Evolutionary conservation across 2,113 vertebrate species (phyloP), one percentile per base, ranked within the genome.

Genomic region (Rostratula benghalensis): DNA sequence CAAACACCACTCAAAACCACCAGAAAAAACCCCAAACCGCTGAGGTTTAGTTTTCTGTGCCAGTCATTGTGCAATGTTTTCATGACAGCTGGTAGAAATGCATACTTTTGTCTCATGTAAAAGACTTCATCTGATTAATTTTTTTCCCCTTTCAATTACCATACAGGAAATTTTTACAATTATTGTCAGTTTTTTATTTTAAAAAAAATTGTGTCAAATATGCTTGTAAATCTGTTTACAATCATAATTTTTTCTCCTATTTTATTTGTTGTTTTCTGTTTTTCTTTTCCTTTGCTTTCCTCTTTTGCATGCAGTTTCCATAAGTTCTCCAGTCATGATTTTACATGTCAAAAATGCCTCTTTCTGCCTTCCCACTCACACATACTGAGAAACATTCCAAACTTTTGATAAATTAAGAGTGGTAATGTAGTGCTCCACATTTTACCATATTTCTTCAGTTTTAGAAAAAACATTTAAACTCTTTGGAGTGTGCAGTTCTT

Each of bases 1-100:
- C 13, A 53, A 43, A 64, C 37, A 23, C 16, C 25, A 31, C 8
- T 11, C 21, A 39, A 59, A 90, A 48, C 61, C 71, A 89, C 73
- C 30, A 94, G 73, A 83, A 86, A 83, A 76, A 22, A 1, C 13
- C 11, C 37, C 4, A 92, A 75, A 51, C 41, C 10, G 0, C 77
- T 48, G 56, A 87, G 69, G 81, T 41, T 88, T 95, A 79, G 43
- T 76, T 91, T 95, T 80, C 75, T 80, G 37, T 85, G 94, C 95
- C 93, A 95, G 78, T 89, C 93, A 85, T 95, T 95, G 94, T 93
- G 91, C 94, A 96, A 93, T 74, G 87, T 94, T 87, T 95, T 95
- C 74, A 82, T 91, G 87, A 94, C 89, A 95, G 91, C 91, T 94
- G 91, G 87, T 87, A 85, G 89, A 89, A 93, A 89, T 77, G 79